Percentiles rank a stretch among this genome's conserved stretches.
Evolutionary conservation across 1,140 invertebrate species (phyloP).

Genomic region (Charaxes varanes): DNA sequence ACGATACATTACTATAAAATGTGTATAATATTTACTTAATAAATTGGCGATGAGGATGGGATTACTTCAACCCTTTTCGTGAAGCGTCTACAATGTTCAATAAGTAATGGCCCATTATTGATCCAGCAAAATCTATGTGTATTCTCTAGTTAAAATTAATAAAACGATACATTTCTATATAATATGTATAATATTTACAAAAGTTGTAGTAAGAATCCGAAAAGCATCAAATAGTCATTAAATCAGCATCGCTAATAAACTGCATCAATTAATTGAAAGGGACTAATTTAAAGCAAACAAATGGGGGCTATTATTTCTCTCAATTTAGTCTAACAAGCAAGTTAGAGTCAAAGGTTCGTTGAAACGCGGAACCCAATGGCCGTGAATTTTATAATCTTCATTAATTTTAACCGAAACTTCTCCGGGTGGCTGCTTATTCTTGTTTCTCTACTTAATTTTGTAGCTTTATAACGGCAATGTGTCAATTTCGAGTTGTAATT

Average conservation of each 20-base stretch:
- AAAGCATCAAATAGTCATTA: too few relatives aligned
- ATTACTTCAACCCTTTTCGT: too few relatives aligned
- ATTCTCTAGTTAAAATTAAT: too few relatives aligned
- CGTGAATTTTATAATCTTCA: constrained; percentile 71
- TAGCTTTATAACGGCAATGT: constrained; percentile 5
- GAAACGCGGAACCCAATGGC: constrained; percentile 61
- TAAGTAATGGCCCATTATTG: too few relatives aligned
- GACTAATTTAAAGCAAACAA: constrained; percentile 61
- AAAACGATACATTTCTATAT: too few relatives aligned
- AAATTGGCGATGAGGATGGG: too few relatives aligned
- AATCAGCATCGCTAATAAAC: constrained; percentile 18
- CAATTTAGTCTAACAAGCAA: constrained; percentile 69
- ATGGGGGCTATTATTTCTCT: constrained; percentile 70
- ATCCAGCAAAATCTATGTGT: too few relatives aligned
- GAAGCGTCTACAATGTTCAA: too few relatives aligned
- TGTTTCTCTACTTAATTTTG: constrained; percentile 26
- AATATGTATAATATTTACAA: too few relatives aligned
- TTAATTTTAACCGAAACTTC: constrained; percentile 63
- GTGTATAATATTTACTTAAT: too few relatives aligned
- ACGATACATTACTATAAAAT: too few relatives aligned
- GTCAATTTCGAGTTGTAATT: constrained; percentile 1
- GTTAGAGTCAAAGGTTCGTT: constrained; percentile 63
- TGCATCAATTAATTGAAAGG: constrained; percentile 40
- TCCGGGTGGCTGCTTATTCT: constrained; percentile 37
- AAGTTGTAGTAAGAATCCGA: too few relatives aligned